These are phyloP conservation scores for Phymanthus crucifer DNA, from an alignment of 92 coral and sea anemone genomes.

Conservation along the genomic window DNA sequence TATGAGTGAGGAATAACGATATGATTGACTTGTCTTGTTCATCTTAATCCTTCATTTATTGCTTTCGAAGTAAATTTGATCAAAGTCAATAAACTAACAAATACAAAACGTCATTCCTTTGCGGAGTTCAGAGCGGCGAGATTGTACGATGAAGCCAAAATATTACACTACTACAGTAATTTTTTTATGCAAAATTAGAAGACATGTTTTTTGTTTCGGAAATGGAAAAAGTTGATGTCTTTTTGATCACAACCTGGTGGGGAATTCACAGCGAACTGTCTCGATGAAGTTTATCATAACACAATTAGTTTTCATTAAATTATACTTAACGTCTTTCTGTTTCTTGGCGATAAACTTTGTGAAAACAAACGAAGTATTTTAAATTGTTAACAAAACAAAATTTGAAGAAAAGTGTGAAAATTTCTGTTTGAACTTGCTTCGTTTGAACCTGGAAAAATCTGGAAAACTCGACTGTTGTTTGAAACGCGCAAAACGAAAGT, in stretches of 20 bases:
- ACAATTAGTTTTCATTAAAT: background rate
- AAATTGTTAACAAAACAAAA: background rate
- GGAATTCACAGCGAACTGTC: background rate
- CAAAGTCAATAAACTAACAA: slow-evolving; percentile 15
- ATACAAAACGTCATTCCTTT: slow-evolving; percentile 18
- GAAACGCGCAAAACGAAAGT: too few species aligned
- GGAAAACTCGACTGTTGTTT: too few species aligned
- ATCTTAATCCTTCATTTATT: slow-evolving; percentile 27
- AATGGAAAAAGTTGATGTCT: background rate
- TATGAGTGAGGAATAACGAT: background rate
- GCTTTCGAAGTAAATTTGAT: slow-evolving; percentile 33
- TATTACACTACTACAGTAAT: background rate
- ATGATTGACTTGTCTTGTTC: background rate
- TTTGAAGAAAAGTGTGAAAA: background rate
- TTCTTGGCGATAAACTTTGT: background rate
- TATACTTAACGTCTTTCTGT: background rate
- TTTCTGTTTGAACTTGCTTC: background rate
- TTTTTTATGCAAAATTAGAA: background rate
- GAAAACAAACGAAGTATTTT: background rate
- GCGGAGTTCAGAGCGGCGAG: background rate
- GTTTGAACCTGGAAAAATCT: background rate
- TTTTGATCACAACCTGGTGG: slow-evolving; percentile 1
- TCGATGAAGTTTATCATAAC: background rate
- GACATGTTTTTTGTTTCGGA: background rate
- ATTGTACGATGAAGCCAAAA: background rate